Base-by-base conservation (phyloP, 2,797 vertebrate genomes). In the Euthynnus affinis region DNA sequence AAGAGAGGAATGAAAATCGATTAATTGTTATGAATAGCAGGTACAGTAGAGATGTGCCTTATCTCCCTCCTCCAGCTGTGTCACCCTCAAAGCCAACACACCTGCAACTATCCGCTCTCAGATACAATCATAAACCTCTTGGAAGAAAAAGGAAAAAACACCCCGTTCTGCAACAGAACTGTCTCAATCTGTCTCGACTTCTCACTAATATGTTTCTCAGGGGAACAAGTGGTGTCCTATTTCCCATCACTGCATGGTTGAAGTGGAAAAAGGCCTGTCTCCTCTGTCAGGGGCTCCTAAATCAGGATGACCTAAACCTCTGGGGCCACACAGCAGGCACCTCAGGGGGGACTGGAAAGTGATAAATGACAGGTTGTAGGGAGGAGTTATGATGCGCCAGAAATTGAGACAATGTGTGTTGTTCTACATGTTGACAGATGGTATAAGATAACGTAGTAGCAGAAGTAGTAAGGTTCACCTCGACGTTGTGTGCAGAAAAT, bases 401-500 rank as follows among this genome's bases (percentile, higher is more conserved):
- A 88, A 78, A 91, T 76, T 79, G 51, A 88, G 88, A 90, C 81
- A 80, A 73, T 86, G 73, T 86, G 84, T 87, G 88, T 81, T 79
- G 74, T 77, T 83, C 6, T 65, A 74, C 20, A 53, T 75, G 60
- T 18, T 82, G 85, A 88, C 82, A 83, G 86, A 82, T 49, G 75
- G 65, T 48, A 52, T 71, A 65, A 87, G 76, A 27, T 71, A 18
- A 82, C 18, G n/a, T 49, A 66, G 71, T 74, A 67, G 64, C 74
- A 82, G 80, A 48, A 79, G 49, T 78, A 79, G 49, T 78, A 22
- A 89, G 77, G 85, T 96, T 94, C 87, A 99, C 98, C 96, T 99
- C 98, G 2, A 99, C 96, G 53, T 97, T 94, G 15, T 99, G 98
- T 0, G 97, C 96, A n/a, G 98, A 99, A 91, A 99, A 99, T 82